Base-by-base conservation (phyloP, 1,140 invertebrate genomes). In the Lysiphlebus fabarum region DNA sequence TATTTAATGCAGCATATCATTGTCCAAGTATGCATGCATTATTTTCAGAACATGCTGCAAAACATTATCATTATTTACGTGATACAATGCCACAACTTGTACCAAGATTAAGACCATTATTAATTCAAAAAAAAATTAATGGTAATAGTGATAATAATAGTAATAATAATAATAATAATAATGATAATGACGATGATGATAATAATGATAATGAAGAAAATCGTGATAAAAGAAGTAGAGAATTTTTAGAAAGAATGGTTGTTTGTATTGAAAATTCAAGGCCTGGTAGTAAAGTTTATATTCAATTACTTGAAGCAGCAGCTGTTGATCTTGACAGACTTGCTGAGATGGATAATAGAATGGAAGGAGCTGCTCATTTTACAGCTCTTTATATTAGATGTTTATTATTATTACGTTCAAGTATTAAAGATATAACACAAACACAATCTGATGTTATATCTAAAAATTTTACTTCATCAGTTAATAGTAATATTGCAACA, bases 51-150 rank as follows among this genome's bases (percentile, higher is more conserved):
- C 92, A 96, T 70, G 94, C 92, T 0, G 82, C 89, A 34, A 87
- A 92, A 49, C 96, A 99, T 79, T 99, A 99, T 79, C 86, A 88
- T 8, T 99, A 97, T 77, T 81, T 98, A n/a, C 81, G 93, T 10
- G 93, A 96, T 71, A 95, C 93, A 1, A 90, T 97, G 85, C 93
- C 95, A 4, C 83, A 91, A 68, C 81, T 97, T n/a, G 93, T 98
- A 26, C 95, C 96, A 0, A 81, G 86, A 59, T 79, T 96, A 57
- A 86, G 87, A 67, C 89, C 93, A 51, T 83, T 84, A 70, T 70
- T 78, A 14, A 62, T 69, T 0, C 70, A 68, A 10, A 67, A 64
- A 5, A 64, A 68, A 5, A 66, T 62, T 5, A 51, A 67, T 5
- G 61, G 56, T 7, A 72, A 66, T 10, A 67, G 75, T 53, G 58